Evolutionary conservation across 2,113 vertebrate genomes (phyloP).

Genomic region (Plotosus lineatus): DNA sequence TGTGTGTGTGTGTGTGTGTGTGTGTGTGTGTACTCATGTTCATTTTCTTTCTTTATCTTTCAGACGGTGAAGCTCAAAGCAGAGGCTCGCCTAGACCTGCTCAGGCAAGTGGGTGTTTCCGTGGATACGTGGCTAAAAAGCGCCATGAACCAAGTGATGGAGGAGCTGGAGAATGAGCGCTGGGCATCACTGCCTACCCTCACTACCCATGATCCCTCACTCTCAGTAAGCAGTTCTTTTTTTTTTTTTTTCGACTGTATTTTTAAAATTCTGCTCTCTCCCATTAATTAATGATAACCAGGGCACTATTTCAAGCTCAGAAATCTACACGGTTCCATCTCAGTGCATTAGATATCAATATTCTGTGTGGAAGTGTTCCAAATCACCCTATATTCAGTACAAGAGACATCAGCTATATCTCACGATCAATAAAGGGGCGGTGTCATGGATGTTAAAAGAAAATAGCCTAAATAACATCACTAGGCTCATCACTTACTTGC

Average conservation of each 20-base stretch:
- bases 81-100: conserved; percentile 89
- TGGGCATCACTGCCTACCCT: conserved; percentile 84
- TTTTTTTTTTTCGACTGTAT: not conserved
- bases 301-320: not conserved
- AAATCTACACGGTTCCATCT: not conserved
- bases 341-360: not conserved
- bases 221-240: conserved; percentile 79
- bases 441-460: not conserved
- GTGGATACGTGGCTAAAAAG: conserved; percentile 98
- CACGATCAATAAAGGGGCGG: too few relatives aligned
- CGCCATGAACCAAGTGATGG: conserved; percentile 98
- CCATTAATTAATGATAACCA: not conserved
- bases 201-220: conserved; percentile 86
- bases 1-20: not conserved
- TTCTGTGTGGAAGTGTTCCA: not conserved
- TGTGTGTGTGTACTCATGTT: not conserved
- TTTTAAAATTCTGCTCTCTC: not conserved
- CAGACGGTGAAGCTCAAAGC: conserved; percentile 95
- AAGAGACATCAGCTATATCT: not conserved
- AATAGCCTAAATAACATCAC: too few relatives aligned
- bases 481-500: too few relatives aligned
- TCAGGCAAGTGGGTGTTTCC: conserved; percentile 93
- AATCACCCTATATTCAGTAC: not conserved
- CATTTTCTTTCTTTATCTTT: conserved; percentile 2
- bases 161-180: conserved; percentile 95